These are phyloP conservation scores for Rhabdophis nuchalis DNA, from an alignment of 2,797 vertebrate genomes.

Conservation along the genomic window DNA sequence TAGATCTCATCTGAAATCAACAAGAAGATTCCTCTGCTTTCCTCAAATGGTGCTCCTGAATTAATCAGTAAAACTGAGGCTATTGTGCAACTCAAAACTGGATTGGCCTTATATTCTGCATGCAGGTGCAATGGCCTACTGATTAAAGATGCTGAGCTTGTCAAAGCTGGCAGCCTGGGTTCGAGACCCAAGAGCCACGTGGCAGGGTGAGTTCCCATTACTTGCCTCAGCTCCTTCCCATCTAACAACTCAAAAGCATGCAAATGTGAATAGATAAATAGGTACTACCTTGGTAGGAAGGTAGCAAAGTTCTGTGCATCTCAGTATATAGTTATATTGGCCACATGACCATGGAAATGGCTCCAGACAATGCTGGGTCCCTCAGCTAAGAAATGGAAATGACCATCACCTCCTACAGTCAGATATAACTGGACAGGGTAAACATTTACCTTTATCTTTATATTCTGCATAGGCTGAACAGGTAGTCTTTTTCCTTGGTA, in stretches of 20 bases:
- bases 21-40: not conserved
- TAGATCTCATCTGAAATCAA: not conserved
- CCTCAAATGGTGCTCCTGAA: not conserved
- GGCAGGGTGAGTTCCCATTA: not conserved
- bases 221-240: not conserved
- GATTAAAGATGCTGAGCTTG: not conserved
- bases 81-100: not conserved
- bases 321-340: not conserved
- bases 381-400: not conserved
- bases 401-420: not conserved
- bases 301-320: not conserved
- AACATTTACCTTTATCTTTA: not conserved
- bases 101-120: fast-evolving
- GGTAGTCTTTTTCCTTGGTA: not conserved
- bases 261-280: not conserved
- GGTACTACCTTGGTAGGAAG: not conserved
- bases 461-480: not conserved
- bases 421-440: not conserved
- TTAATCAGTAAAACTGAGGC: not conserved
- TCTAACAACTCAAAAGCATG: not conserved
- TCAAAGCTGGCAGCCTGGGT: not conserved
- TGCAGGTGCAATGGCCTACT: fast-evolving
- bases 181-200: not conserved
- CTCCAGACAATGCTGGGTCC: not conserved
- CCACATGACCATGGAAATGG: not conserved